phyloP scores from a whole-genome alignment of 2,113 vertebrate genomes.

The Cyanocitta stelleri region DNA sequence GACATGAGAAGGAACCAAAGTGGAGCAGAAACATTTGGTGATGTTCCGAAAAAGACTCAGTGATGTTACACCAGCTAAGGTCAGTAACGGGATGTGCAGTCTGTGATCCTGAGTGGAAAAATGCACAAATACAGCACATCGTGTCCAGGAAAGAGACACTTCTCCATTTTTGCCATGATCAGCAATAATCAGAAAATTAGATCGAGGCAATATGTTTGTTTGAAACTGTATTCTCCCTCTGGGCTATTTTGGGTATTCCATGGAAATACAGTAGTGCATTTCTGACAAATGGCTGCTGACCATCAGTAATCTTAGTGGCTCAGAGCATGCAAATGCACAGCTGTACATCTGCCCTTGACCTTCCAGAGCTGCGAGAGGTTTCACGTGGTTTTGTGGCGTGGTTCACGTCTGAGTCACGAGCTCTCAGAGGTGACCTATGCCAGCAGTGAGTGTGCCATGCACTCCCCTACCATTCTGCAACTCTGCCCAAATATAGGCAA shows the following conservation, averaged over 20 bases:
- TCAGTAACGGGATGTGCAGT: not conserved
- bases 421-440: not conserved
- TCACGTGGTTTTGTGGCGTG: fast-evolving
- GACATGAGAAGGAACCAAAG: not conserved
- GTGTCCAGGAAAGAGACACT: not conserved
- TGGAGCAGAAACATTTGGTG: not conserved
- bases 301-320: not conserved
- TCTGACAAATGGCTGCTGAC: not conserved
- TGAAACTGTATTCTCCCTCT: not conserved
- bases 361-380: not conserved
- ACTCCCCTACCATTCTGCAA: not conserved
- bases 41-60: not conserved
- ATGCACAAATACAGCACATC: fast-evolving
- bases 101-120: not conserved
- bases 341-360: not conserved
- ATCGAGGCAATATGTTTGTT: not conserved
- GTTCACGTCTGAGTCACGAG: not conserved
- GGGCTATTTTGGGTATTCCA: not conserved
- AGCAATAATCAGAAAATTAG: conserved; percentile 3
- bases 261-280: not conserved
- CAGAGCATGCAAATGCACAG: not conserved
- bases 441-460: not conserved
- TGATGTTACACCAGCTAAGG: not conserved
- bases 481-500: not conserved
- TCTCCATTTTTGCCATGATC: not conserved